A percentile compares a stretch with the other conserved stretches of the same genome.
phyloP scores from a whole-genome alignment of 2,113 vertebrate species.

The Ursus arctos region DNA sequence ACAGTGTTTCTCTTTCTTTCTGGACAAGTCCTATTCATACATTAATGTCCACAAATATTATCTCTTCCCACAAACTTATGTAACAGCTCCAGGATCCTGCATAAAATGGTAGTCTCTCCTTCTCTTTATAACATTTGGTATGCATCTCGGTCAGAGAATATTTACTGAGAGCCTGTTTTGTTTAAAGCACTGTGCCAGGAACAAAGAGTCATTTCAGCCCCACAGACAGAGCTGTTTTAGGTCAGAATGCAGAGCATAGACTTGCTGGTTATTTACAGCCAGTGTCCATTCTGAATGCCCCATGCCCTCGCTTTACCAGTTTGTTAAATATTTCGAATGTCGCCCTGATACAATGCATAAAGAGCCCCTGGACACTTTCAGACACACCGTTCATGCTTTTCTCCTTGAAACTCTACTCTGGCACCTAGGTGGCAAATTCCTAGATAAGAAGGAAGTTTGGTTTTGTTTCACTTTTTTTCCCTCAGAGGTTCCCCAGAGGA shows the following conservation, averaged over 20 bases:
- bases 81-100: not conserved
- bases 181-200: constrained; percentile 54
- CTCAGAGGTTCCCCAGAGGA: not conserved
- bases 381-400: not conserved
- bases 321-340: constrained; percentile 59
- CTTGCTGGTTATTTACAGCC: constrained; percentile 58
- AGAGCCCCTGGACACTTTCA: not conserved
- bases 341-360: no score
- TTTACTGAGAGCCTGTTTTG: constrained; percentile 65
- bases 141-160: constrained; percentile 46
- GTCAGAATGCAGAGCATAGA: not conserved
- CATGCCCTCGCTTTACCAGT: not conserved
- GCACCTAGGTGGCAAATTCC: not conserved
- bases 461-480: not conserved
- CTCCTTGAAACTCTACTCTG: not conserved
- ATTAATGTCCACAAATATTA: not conserved
- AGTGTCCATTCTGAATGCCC: constrained; percentile 3
- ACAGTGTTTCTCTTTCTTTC: not conserved
- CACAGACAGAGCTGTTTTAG: constrained; percentile 38
- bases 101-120: not conserved
- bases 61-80: not conserved
- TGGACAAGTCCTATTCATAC: not conserved
- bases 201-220: constrained; percentile 73
- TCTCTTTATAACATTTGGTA: constrained; percentile 29
- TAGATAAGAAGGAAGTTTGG: not conserved